These are phyloP conservation scores for Yasuhikotakia modesta DNA, from an alignment of 2,797 vertebrate genomes.

Conservation along the genomic window DNA sequence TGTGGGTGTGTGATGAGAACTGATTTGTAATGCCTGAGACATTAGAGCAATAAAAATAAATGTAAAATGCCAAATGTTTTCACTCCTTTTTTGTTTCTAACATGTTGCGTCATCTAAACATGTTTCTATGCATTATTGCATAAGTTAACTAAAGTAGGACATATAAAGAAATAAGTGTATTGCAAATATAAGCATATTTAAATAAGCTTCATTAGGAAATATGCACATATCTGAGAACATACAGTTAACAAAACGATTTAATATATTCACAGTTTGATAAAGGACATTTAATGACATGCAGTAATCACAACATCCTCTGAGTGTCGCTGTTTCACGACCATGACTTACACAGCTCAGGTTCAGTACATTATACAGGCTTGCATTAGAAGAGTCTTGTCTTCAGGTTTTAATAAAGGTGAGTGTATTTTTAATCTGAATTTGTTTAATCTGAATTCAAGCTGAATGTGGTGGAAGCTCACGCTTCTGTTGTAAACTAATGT, in stretches of 20 bases:
- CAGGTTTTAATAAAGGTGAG: not conserved
- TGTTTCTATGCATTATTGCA: not conserved
- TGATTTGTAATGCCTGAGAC: slow-evolving; percentile 25
- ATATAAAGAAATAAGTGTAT: no score
- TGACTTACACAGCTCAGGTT: not conserved
- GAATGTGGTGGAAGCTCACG: no score
- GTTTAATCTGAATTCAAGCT: no score
- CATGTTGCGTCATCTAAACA: not conserved
- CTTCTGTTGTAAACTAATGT: not conserved
- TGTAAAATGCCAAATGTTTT: not conserved
- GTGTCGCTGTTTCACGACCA: not conserved
- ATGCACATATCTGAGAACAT: no score
- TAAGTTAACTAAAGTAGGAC: no score
- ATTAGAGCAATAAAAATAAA: slow-evolving; percentile 30
- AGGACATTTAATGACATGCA: not conserved
- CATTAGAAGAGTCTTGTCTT: not conserved
- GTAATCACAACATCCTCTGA: not conserved
- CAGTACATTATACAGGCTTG: no score
- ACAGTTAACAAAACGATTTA: not conserved
- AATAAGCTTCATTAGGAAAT: no score
- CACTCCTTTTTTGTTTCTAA: not conserved
- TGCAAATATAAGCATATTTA: no score
- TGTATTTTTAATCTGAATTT: not conserved
- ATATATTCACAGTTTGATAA: not conserved
- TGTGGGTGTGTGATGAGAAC: not conserved